Evolutionary conservation across 2,797 vertebrate species (phyloP).

Genomic region (Tamandua tetradactyla): DNA sequence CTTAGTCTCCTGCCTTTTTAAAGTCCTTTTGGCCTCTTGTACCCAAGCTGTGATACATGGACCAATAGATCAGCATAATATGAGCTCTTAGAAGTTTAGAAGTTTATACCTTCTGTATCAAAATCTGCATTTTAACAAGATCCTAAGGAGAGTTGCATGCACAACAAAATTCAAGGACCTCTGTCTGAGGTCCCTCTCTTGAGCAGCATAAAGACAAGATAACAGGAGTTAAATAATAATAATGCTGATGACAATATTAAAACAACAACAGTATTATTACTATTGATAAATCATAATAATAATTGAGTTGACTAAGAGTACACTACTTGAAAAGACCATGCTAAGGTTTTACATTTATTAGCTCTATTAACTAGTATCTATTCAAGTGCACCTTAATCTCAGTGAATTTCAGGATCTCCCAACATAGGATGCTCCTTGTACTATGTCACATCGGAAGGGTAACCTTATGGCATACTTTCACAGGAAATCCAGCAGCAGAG

Average conservation of each 20-base stretch:
- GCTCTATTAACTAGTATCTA: background rate
- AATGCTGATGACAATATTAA: background rate
- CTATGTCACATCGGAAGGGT: background rate
- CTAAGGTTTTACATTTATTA: background rate
- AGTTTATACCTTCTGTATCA: constrained; percentile 6
- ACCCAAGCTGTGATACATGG: background rate
- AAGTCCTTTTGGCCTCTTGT: background rate
- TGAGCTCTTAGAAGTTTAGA: constrained; percentile 39
- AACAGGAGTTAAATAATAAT: background rate
- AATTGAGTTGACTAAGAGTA: background rate
- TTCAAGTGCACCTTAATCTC: background rate
- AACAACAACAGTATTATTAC: background rate
- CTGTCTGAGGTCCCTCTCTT: background rate
- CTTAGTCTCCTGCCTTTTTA: background rate
- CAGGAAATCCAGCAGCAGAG: background rate
- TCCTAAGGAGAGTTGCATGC: background rate
- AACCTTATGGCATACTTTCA: background rate
- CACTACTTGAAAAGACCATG: background rate
- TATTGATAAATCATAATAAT: background rate
- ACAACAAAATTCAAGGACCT: constrained; percentile 38
- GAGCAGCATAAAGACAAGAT: background rate
- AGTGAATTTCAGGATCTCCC: background rate
- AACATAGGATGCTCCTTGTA: background rate
- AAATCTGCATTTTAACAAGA: constrained; percentile 43
- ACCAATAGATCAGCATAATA: background rate